A percentile compares a stretch with the other conserved stretches of the same genome.
phyloP scores from a whole-genome alignment of 1,140 invertebrate genomes.

The Drosophila pandora region DNA sequence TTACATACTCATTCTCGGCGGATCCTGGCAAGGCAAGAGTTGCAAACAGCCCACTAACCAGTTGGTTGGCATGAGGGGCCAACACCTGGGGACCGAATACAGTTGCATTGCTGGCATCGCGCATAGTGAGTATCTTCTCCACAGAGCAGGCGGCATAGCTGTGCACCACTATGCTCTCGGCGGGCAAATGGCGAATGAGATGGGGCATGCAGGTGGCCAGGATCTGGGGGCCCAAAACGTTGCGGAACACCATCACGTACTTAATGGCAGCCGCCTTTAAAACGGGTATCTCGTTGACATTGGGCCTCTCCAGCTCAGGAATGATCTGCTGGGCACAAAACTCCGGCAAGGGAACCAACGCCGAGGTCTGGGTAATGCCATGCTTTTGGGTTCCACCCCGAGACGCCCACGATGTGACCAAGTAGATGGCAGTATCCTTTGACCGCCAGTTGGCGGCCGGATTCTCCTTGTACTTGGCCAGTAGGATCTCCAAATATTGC shows the following conservation, averaged over 20 bases:
- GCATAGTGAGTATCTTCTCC: conserved; percentile 94
- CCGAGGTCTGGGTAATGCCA: conserved; percentile 95
- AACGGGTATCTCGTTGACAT: conserved; percentile 94
- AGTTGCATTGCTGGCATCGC: conserved; percentile 84
- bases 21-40: conserved; percentile 89
- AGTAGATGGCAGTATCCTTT: conserved; percentile 98
- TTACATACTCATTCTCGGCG: conserved; percentile 97
- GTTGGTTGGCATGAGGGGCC: conserved; percentile 86
- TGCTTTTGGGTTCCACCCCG: conserved; percentile 96
- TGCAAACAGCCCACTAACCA: conserved; percentile 91
- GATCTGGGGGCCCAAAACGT: conserved; percentile 92
- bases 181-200: conserved; percentile 89
- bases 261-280: conserved; percentile 98
- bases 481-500: conserved; percentile 94
- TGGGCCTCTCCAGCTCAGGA: conserved; percentile 91
- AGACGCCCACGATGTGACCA: conserved; percentile 96
- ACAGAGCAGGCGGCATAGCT: conserved; percentile 96
- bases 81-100: conserved; percentile 84
- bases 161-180: conserved; percentile 94
- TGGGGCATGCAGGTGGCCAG: conserved; percentile 90
- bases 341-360: conserved; percentile 94
- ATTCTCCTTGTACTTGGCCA: conserved; percentile 91
- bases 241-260: conserved; percentile 97
- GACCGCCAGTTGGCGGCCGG: conserved; percentile 93
- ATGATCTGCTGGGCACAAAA: conserved; percentile 94